phyloP scores from a whole-genome alignment of 2,888 invertebrate species.

The Drosophila fungiperda region DNA sequence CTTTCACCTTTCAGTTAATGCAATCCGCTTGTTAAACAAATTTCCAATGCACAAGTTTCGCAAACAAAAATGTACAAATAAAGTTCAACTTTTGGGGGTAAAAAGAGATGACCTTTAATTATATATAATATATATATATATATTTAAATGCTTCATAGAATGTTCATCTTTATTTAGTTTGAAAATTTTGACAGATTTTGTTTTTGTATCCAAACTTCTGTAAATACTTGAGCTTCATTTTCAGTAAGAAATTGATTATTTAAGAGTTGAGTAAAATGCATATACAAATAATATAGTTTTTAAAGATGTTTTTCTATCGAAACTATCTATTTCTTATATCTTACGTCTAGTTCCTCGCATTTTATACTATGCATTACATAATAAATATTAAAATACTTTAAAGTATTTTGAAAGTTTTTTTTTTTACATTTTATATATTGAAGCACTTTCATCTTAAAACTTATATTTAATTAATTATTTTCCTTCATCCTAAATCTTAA shows the following conservation, averaged over 20 bases:
- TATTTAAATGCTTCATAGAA: not conserved
- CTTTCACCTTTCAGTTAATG: slow-evolving; percentile 55
- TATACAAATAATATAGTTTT: not conserved
- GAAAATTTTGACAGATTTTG: not conserved
- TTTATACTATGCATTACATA: not conserved
- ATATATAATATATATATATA: not conserved
- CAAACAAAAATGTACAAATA: slow-evolving; percentile 49
- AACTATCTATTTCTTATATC: not conserved
- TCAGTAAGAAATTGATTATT: not conserved
- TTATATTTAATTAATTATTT: no score
- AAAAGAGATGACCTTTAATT: not conserved
- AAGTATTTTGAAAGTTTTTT: no score
- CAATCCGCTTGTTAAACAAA: slow-evolving; percentile 16
- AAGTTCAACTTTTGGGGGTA: slow-evolving; percentile 15
- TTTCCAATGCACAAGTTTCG: slow-evolving; percentile 42
- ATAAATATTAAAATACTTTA: no score
- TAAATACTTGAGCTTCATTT: not conserved
- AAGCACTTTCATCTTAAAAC: not conserved
- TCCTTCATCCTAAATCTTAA: no score
- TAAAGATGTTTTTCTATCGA: not conserved
- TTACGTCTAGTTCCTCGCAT: not conserved
- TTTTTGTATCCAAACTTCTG: not conserved
- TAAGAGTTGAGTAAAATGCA: not conserved
- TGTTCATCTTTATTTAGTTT: not conserved
- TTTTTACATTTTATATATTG: not conserved